Base-by-base conservation (phyloP, 1,140 invertebrate genomes). In the Vanessa atalanta region DNA sequence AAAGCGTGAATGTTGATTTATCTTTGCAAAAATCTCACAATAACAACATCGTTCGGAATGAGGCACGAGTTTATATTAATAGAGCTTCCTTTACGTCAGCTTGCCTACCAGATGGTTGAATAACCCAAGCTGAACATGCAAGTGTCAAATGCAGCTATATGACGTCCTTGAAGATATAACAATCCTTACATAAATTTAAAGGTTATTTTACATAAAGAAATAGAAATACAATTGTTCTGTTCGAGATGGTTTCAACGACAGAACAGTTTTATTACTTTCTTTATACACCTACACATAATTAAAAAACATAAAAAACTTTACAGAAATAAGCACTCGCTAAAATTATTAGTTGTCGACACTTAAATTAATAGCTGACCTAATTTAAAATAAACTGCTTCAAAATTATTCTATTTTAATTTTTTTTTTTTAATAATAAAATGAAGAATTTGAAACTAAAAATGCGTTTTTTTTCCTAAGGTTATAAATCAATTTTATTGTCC, bases 101-200 rank as follows among this genome's bases (percentile, higher is more conserved):
- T 66, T 75, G 70, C 76, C 64, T 70, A 73, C 76, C 55, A 60
- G 69, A 66, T 79, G 75, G 81, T 89, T 87, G 84, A 89, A 86
- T 85, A 88, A 84, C 80, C 84, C 79, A 81, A 82, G 70, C 73
- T 43, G 73, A 43, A 48, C 31, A 60, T 67, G 66, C 47, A 64
- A 69, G 61, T 74, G 72, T 69, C 72, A 74, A 31, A 31, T 9
- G 47, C 23, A 72, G 43, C 14, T 43, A n/a, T 60, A 72, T 61
- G 47, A 66, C 65, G 65, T 50, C 55, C 66, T 69, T 69, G 66
- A 69, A 47, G 7, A 55, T 47, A 31, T 12, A 55, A 16, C 47
- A 68, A 13, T 60, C 20, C 6, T 37, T 14, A 57, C 53, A 43
- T 37, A 53, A 9, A 65, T 16, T 47, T 65, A 55, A 26, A 65